These are phyloP conservation scores for Drosophila nigricruria DNA, from an alignment of 2,888 invertebrate genomes.

Conservation along the genomic window DNA sequence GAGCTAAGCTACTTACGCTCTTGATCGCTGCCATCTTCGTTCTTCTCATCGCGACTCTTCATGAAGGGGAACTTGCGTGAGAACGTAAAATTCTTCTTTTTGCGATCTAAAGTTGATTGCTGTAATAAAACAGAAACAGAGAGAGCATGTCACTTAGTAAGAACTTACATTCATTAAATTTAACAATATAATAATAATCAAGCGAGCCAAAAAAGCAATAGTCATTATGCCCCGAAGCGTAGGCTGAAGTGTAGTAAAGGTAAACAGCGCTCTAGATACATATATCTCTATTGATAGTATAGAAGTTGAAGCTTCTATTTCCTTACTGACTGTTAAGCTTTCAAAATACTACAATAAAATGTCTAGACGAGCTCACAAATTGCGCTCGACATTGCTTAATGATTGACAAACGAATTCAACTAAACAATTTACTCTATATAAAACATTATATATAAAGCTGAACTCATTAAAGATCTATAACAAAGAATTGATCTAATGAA, in stretches of 20 bases:
- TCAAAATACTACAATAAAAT: neutral
- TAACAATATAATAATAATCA: neutral
- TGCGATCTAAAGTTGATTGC: conserved; percentile 97
- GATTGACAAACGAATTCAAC: neutral
- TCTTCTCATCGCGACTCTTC: conserved; percentile 99
- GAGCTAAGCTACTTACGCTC: conserved; percentile 93
- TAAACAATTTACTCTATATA: neutral
- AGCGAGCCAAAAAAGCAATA: neutral
- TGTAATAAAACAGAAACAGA: conserved; percentile 83
- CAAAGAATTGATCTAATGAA: neutral
- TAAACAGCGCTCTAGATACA: neutral
- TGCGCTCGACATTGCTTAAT: neutral
- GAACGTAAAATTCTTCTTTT: conserved; percentile 99
- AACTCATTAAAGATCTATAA: neutral
- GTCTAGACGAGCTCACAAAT: neutral
- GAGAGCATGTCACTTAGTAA: neutral
- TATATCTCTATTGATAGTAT: neutral
- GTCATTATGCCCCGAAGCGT: neutral
- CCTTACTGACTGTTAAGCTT: neutral
- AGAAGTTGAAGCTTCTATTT: neutral
- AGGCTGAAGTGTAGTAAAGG: neutral
- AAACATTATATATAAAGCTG: neutral
- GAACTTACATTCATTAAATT: conserved; percentile 2
- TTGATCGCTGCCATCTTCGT: conserved; percentile 98
- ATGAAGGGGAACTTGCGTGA: conserved; percentile 99